A percentile compares a stretch with the other conserved stretches of the same genome.
Evolutionary conservation across 2,797 vertebrate species (phyloP).

Genomic region (Euthynnus affinis): DNA sequence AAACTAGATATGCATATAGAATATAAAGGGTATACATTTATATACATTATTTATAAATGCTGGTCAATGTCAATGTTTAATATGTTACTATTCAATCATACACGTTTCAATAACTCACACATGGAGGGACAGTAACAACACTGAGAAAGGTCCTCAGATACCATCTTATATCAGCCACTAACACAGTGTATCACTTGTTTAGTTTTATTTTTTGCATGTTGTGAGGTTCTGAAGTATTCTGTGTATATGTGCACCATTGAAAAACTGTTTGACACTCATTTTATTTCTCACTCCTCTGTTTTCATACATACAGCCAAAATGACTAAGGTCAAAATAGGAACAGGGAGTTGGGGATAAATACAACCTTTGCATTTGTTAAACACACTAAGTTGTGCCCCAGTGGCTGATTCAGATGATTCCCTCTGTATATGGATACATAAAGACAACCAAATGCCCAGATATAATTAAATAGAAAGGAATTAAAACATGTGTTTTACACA

Average conservation of each 20-base stretch:
- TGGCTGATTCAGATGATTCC: slow-evolving; percentile 66
- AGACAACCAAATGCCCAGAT: slow-evolving; percentile 50
- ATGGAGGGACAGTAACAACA: slow-evolving; percentile 59
- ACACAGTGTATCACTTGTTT: slow-evolving; percentile 38
- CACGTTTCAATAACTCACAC: slow-evolving; percentile 77
- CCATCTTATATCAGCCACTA: slow-evolving; percentile 68
- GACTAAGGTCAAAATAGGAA: slow-evolving; percentile 20
- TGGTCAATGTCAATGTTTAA: slow-evolving; percentile 82
- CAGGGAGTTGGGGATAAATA: slow-evolving; percentile 36
- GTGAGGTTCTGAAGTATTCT: slow-evolving; percentile 44
- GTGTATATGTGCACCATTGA: slow-evolving; percentile 20
- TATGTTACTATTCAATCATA: slow-evolving; percentile 77
- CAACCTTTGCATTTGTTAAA: slow-evolving; percentile 42
- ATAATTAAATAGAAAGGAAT: slow-evolving; percentile 30
- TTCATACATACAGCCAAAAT: slow-evolving; percentile 25
- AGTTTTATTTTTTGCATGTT: slow-evolving; percentile 28
- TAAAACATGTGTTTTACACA: slow-evolving; percentile 44
- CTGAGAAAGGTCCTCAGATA: slow-evolving; percentile 59
- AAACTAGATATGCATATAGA: slow-evolving; percentile 88
- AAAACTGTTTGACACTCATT: slow-evolving; percentile 7
- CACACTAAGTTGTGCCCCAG: slow-evolving; percentile 44
- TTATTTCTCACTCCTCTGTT: slow-evolving; percentile 10
- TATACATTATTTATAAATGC: slow-evolving; percentile 89
- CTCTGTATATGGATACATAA: slow-evolving; percentile 55
- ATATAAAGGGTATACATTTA: slow-evolving; percentile 89